A percentile compares a stretch with the other conserved stretches of the same genome.
Conservation (phyloP, 2,797 vertebrate genomes). For the Potorous gilbertii region DNA sequence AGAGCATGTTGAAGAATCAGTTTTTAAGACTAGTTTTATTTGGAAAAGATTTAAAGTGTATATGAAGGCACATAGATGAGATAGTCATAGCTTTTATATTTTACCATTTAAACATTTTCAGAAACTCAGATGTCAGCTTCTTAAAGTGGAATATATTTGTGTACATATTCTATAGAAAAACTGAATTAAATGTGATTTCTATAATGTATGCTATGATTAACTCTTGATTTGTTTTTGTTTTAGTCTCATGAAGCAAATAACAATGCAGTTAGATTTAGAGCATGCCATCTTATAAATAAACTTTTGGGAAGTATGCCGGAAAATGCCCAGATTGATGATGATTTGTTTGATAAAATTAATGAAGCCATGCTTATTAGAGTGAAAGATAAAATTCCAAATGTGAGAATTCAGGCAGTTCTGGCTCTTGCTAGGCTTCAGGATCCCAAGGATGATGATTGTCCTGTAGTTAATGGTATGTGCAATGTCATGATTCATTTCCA, state of each 20-base stretch:
- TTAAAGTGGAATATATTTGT: neutral
- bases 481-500: conserved; percentile 44
- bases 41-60: conserved; percentile 18
- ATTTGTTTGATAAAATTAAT: conserved; percentile 95
- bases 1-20: neutral
- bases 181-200: neutral
- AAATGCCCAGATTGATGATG: conserved; percentile 96
- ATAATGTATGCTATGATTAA: conserved; percentile 19
- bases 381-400: conserved; percentile 96
- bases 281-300: conserved; percentile 95
- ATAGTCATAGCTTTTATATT: conserved; percentile 3
- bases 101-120: neutral
- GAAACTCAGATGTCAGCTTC: conserved; percentile 24
- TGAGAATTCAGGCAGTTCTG: conserved; percentile 95
- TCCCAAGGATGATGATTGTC: conserved; percentile 92
- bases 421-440: conserved; percentile 96
- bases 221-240: conserved; percentile 58
- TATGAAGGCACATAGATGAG: neutral
- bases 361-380: conserved; percentile 94
- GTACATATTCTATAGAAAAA: neutral
- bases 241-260: conserved; percentile 93
- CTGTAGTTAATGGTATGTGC: conserved; percentile 91
- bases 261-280: conserved; percentile 94
- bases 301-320: conserved; percentile 95
- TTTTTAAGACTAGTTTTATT: neutral